Evolutionary conservation across 2,888 invertebrate genomes (phyloP), one percentile per base, ranked within the genome.

Genomic region (Ecdyonurus torrentis): DNA sequence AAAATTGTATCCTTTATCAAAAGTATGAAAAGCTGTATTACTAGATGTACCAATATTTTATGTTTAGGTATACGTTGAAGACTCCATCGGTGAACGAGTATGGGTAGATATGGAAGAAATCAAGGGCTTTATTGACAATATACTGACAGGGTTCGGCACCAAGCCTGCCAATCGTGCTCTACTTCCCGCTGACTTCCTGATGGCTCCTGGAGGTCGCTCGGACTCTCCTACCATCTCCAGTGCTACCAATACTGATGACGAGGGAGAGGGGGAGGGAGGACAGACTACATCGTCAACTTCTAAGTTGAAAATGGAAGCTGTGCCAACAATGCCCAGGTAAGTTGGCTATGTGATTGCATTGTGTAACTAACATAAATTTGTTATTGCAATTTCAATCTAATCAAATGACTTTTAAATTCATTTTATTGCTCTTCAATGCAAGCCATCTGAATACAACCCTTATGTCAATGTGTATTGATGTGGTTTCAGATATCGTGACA

Each of bases 91-190:
- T 58, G 97, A 98, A 71, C 80, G 96, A 52, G 82, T 89, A 67
- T 97, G 97, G 93, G 91, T 96, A 22, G 97, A 97, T 72, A 86
- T 89, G 69, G 84, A 89, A 0, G 89, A 91, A 76, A 95, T 95
- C 73, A 88, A 89, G 70, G 86, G 88, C 23, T 89, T 96, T 72
- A 91, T 93, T 0, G 91, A 93, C 69, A 97, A 96, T 73, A 87
- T 97, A 61, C 79, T 88, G 63, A 89, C 89, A 0, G 91, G 89
- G 1, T 90, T 93, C 74, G 85, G 83, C 68, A 93, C 92, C 0
- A 86, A 59, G 85, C 69, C 77, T 83, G 62, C 89, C 90, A 0
- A 85, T 90, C 0, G 80, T 84, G 81, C 82, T 66, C 78, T 87
- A 10, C 75, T 87, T n/a, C 59, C 58, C 19, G 58, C 59, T 52